Evolutionary conservation across 1,140 invertebrate species (phyloP), one percentile per base, ranked within the genome.

Genomic region (Drosophila pseudoananassae): DNA sequence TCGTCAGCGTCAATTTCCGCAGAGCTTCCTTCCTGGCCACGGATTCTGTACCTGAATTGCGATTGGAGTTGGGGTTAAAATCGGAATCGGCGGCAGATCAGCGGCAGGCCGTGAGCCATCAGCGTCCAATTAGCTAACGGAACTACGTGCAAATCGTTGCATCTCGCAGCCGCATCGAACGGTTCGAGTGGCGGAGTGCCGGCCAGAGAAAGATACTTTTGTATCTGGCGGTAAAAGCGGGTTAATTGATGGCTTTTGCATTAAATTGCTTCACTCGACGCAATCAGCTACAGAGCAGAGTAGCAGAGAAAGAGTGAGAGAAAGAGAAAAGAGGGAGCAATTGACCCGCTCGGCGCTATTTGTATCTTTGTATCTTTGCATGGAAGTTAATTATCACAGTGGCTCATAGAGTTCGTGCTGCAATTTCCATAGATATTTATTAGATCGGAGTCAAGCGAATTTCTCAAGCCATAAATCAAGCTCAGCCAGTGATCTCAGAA

Each of bases 241-340:
- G 83, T 87, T 87, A 87, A 87, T 87, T 87, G 83, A 89, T 88
- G 83, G 83, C 83, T 85, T 88, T 87, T 89, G 84, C 83, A 89
- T 87, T 89, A 87, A 87, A 89, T 87, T 87, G 83, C 83, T 75
- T 68, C 77, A 75, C 81, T 77, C 71, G 76, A 68, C 80, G 84
- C 63, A 66, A 84, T 83, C 80, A 83, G 56, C 45, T 20, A 45
- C 36, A 66, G 38, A 59, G 57, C 29, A 17, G 56, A 9, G 5
- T 14, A n/a, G 53, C 12, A 14, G 7, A 5, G 14, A 2, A 33
- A 33, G 45, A 43, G 29, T 31, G 27, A 20, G 9, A 52, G 33
- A 27, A 5, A 4, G 12, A 8, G 17, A 15, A 29, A 46, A 45
- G 33, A n/a, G 49, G 47, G 10, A 56, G 50, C 66, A 70, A 70